Evolutionary conservation across 35 echinoderm and acorn worm species (phyloP), one percentile per base, ranked within the genome.

Genomic region (Heliocidaris tuberculata): DNA sequence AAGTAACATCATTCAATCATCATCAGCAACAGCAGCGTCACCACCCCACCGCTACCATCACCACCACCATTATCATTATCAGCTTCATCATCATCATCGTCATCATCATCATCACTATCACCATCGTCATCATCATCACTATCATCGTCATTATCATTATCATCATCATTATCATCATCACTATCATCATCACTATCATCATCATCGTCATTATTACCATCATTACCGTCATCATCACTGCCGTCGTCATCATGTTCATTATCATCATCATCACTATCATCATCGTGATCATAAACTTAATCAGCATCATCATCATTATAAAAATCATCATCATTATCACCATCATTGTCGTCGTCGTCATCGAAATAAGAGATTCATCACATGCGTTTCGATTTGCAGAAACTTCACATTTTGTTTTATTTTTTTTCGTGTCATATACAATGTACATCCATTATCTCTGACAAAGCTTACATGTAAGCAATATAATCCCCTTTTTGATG

Each of bases 391-490:
- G 65, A 78, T 78, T 78, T 78, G 65, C 65, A 78, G 65, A 78
- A 78, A 78, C 65, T n/a, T 78, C 65, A 78, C 65, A 78, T 78
- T 56, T 78, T 78, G 21, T 78, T 42, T 78, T 78, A 78, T n/a
- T 78, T 78, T 78, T 4, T 78, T 24, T 19, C 7, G 65, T 78
- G 65, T 78, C 65, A 78, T 78, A 78, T 78, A 78, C 61, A 71
- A 71, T 71, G 24, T 71, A 71, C 65, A 78, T 27, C 27, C 17
- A 78, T 78, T 78, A 27, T 7, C 27, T 78, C 27, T 19, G 65
- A 78, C 65, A 8, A n/a, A 78, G 65, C 19, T 78, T 78, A 78
- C 65, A 78, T 78, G 65, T n/a, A 56, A 56, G 52, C 27, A 78
- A 78, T 78, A 78, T 24, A 78, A 78, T 78, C 65, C 65, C 52